A percentile compares a stretch with the other conserved stretches of the same genome.
Evolutionary conservation across 2,888 invertebrate genomes (phyloP).

Genomic region (Dryococelus australis): DNA sequence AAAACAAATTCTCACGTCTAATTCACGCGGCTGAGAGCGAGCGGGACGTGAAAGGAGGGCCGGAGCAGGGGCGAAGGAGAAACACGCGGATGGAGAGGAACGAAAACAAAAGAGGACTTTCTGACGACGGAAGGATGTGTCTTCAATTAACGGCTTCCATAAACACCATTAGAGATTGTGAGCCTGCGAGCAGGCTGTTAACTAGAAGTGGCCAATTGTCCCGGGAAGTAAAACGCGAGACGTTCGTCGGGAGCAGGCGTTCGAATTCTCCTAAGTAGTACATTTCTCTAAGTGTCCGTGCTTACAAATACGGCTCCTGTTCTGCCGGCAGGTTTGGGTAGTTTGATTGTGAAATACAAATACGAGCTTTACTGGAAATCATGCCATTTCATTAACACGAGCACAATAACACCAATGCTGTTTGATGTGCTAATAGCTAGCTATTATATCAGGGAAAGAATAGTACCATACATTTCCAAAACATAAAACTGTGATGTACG

Average conservation of each 20-base stretch:
- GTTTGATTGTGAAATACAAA: neutral
- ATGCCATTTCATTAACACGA: neutral
- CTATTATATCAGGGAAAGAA: too few relatives aligned
- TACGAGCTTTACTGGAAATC: neutral
- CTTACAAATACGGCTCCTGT: neutral
- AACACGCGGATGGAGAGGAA: neutral
- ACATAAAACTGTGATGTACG: too few relatives aligned
- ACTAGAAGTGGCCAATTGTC: neutral
- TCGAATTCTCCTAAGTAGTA: neutral
- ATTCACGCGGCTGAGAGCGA: neutral
- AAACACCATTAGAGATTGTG: slow-evolving; percentile 1
- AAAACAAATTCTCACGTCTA: slow-evolving; percentile 9
- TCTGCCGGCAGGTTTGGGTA: neutral
- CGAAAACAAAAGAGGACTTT: slow-evolving; percentile 1
- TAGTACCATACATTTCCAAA: too few relatives aligned
- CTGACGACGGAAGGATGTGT: neutral
- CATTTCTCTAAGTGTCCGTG: neutral
- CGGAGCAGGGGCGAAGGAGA: neutral
- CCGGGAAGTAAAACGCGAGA: neutral
- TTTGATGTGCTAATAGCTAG: too few relatives aligned
- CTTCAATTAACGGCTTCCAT: slow-evolving; percentile 16
- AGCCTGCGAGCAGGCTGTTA: neutral
- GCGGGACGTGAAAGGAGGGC: too few relatives aligned
- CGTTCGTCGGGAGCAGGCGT: neutral
- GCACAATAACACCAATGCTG: too few relatives aligned